Evolutionary conservation across 92 coral and sea anemone species (phyloP).

Genomic region (Paramuricea clavata): DNA sequence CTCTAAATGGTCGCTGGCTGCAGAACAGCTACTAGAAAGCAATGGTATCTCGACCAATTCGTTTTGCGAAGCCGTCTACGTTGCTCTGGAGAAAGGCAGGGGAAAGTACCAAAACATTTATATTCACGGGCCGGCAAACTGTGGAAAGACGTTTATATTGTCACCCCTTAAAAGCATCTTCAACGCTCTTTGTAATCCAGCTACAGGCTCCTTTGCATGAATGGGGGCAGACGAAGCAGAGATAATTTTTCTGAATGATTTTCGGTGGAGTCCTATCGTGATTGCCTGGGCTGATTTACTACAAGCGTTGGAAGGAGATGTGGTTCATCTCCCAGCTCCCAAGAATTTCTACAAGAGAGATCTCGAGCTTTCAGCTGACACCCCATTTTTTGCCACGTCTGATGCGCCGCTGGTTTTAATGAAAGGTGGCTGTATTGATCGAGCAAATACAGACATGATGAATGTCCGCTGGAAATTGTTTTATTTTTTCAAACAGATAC

Average conservation of each 20-base stretch:
- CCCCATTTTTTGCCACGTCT: constrained; percentile 56
- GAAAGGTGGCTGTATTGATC: constrained; percentile 47
- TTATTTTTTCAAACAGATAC: constrained; percentile 44
- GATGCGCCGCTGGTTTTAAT: constrained; percentile 51
- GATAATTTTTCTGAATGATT: constrained; percentile 64
- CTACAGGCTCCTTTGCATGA: constrained; percentile 64
- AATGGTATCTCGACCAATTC: constrained; percentile 25
- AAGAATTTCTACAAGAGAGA: constrained; percentile 61
- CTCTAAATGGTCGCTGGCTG: constrained; percentile 48
- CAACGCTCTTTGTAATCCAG: constrained; percentile 1
- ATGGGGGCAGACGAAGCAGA: constrained; percentile 72
- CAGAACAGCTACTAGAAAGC: constrained; percentile 29
- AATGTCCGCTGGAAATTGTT: constrained; percentile 49
- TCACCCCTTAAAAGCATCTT: no score
- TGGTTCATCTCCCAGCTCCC: constrained; percentile 60
- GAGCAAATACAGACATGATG: constrained; percentile 57
- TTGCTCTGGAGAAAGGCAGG: background rate
- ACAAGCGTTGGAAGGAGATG: constrained; percentile 69
- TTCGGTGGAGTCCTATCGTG: constrained; percentile 65
- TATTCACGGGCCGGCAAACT: constrained; percentile 29
- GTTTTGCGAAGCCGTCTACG: background rate
- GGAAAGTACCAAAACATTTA: background rate
- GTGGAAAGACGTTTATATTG: constrained; percentile 22
- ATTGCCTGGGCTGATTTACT: constrained; percentile 72
- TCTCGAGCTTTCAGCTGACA: constrained; percentile 42